Evolutionary conservation across 2,888 invertebrate genomes (phyloP).

Genomic region (Mesorhabditis sp.): DNA sequence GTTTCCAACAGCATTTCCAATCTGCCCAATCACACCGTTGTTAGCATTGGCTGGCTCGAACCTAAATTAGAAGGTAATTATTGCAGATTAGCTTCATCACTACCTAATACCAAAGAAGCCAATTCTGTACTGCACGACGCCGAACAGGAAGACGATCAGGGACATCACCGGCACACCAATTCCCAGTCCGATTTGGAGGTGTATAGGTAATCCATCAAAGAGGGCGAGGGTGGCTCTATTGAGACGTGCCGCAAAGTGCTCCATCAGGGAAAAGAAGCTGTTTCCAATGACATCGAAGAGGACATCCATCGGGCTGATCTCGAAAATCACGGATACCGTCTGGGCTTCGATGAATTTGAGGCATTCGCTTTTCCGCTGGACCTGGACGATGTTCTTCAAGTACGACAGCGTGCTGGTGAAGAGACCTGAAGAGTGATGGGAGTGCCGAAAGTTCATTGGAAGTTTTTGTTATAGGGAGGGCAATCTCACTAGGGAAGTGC

Average conservation of each 20-base stretch:
- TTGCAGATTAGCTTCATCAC: too few relatives aligned
- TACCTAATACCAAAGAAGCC: not conserved
- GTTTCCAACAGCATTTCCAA: not conserved
- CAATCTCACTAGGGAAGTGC: too few relatives aligned
- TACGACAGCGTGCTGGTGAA: not conserved
- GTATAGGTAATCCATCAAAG: not conserved
- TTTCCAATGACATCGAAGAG: not conserved
- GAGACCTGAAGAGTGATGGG: too few relatives aligned
- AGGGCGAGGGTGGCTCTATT: not conserved
- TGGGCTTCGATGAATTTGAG: conserved; percentile 3
- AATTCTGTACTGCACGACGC: not conserved
- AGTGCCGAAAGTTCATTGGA: too few relatives aligned
- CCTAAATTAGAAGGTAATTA: not conserved
- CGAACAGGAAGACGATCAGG: conserved; percentile 1
- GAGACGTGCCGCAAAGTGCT: not conserved
- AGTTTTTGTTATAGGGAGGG: too few relatives aligned
- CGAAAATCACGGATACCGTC: conserved; percentile 4
- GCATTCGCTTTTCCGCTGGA: not conserved
- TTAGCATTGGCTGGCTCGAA: not conserved
- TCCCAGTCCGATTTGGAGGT: not conserved
- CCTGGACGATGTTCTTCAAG: not conserved
- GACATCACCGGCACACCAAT: not conserved
- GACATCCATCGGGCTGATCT: not conserved
- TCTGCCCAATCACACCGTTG: not conserved
- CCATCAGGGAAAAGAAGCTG: conserved; percentile 4